Evolutionary conservation across 2,888 invertebrate species (phyloP), one percentile per base, ranked within the genome.

Genomic region (Exocentrus adspersus): DNA sequence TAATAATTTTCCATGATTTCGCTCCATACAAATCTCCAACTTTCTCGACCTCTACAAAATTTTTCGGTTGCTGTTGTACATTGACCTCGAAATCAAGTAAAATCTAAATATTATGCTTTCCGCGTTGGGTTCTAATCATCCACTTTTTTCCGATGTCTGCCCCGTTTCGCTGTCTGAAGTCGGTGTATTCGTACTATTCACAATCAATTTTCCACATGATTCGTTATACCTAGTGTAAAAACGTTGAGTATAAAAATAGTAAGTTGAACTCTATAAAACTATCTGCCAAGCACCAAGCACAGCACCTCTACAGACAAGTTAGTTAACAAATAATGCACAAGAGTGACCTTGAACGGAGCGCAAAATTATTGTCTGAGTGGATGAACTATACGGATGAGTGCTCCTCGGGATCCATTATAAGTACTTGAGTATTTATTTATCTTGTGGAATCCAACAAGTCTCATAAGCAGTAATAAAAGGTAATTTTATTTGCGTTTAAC

Each of bases 351-450:
- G 61, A 54, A 53, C 24, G 46, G 61, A 41, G 61, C 57, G 32
- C 50, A 37, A 43, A 53, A 32, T 45, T 57, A 57, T 46, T 7
- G 57, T 57, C 46, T 57, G 45, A 20, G 60, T 63, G 53, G 63
- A 65, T 60, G 60, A 66, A 63, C 63, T 57, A 37, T 30, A 66
- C 60, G 66, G 63, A 37, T 63, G 52, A 60, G 57, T 63, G 28
- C 57, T 41, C 53, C 20, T 46, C 16, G 57, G 17, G 43, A 19
- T 17, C 60, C 54, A 65, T 51, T 62, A 62, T 56, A 37, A 3
- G 30, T 24, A 24, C 24, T 24, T 5, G 14, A 37, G 37, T n/a
- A 37, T 37, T 37, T 37, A 37, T 37, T 37, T 37, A 37, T 37
- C 14, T 37, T 37, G 14, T 37, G 37, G n/a, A 37, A 37, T 37